Base-by-base conservation (phyloP, 2,888 invertebrate genomes). In the Sesia apiformis region DNA sequence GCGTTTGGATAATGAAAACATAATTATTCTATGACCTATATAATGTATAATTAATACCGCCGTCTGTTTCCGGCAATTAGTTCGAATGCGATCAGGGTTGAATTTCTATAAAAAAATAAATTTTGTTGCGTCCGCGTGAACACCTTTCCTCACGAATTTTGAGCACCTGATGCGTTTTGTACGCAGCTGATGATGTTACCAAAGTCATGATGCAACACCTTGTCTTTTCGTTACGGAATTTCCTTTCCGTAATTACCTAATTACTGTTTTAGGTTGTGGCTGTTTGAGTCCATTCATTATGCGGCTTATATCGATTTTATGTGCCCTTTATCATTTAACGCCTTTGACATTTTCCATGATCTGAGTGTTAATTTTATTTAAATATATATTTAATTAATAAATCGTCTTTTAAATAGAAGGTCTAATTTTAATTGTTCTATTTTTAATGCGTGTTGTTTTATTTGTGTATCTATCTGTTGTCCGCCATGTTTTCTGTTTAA, bases 191-290 rank as follows among this genome's bases (percentile, higher is more conserved):
- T 77, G 69, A 69, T 69, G 67, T 51, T 23, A 51, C 69, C 67
- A 65, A 69, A 65, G 67, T 66, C 63, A 65, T 49, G 56, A 52
- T 66, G 64, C 66, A 69, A 76, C 82, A 83, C 83, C 83, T 83
- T 82, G 81, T 76, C 75, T 77, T 74, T 81, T 79, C 76, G 80
- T 81, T 82, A 77, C 75, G 77, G 81, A 80, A 80, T 78, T 80
- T 76, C 78, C 74, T 77, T 72, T 69, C 70, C 70, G 69, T 81
- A 81, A 81, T 82, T 81, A 78, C 66, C 71, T 23, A 23, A 23
- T 23, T 23, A 23, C 23, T 23, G 2, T 23, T 23, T 23, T 23
- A 23, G 23, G 23, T 23, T 23, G 23, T 1, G 23, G 23, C 23
- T 23, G 23, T 23, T 23, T 23, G 23, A 1, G 23, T 23, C 23